These are phyloP conservation scores for Drosophila sordidula DNA, from an alignment of 2,888 invertebrate species.

Conservation along the genomic window DNA sequence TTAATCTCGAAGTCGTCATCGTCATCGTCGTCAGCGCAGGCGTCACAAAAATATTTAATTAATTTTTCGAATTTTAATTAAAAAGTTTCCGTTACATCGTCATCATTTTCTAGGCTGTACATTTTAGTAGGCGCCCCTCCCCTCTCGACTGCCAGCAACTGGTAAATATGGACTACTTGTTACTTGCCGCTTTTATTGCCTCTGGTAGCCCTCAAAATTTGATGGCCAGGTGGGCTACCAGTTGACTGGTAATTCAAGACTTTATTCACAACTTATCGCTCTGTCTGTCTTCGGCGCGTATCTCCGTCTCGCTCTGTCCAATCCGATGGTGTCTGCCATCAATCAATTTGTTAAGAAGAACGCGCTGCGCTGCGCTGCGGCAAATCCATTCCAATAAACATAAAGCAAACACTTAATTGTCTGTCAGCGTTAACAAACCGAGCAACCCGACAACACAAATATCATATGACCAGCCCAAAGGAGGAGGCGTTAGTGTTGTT, in stretches of 20 bases:
- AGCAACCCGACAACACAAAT: conserved; percentile 77
- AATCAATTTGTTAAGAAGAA: conserved; percentile 77
- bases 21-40: conserved; percentile 57
- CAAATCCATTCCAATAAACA: conserved; percentile 80
- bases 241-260: conserved; percentile 55
- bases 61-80: conserved; percentile 81
- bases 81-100: conserved; percentile 75
- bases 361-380: conserved; percentile 48
- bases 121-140: conserved; percentile 1
- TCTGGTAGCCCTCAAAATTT: conserved; percentile 65
- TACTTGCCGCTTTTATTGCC: conserved; percentile 61
- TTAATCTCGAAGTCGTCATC: conserved; percentile 81
- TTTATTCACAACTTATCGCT: conserved; percentile 53
- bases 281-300: neutral
- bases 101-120: conserved; percentile 57
- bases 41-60: conserved; percentile 81
- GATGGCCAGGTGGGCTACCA: conserved; percentile 62
- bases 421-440: conserved; percentile 82
- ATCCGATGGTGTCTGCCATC: conserved; percentile 62
- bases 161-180: conserved; percentile 42
- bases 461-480: conserved; percentile 68
- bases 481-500: conserved; percentile 59
- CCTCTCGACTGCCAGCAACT: neutral
- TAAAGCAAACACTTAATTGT: conserved; percentile 81
- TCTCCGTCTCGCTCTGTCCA: conserved; percentile 7